Evolutionary conservation across 2,113 vertebrate genomes (phyloP).

Genomic region (Petroica traversi): DNA sequence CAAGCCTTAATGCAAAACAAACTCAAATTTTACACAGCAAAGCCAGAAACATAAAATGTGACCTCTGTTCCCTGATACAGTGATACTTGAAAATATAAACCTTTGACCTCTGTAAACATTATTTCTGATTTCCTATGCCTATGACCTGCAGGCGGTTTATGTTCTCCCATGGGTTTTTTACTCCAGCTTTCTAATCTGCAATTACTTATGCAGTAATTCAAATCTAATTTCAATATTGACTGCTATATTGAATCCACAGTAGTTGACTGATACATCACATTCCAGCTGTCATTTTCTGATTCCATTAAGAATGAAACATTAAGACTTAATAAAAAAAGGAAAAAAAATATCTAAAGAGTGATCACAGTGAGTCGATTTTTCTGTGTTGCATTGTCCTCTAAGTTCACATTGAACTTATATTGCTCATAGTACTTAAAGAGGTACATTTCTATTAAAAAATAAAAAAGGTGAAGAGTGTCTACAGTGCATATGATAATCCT

Average conservation of each 20-base stretch:
- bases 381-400: background rate
- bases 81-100: background rate
- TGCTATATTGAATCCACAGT: background rate
- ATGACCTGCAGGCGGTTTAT: background rate
- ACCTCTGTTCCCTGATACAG: background rate
- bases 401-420: background rate
- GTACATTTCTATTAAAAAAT: slow-evolving; percentile 55
- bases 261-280: background rate
- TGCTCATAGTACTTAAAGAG: slow-evolving; percentile 6
- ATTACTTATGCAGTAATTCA: background rate
- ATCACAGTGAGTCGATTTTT: background rate
- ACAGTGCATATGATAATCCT: background rate
- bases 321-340: background rate
- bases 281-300: background rate
- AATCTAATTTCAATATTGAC: slow-evolving; percentile 33
- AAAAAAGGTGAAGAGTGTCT: slow-evolving; percentile 28
- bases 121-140: background rate
- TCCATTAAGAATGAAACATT: slow-evolving; percentile 21
- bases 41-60: background rate
- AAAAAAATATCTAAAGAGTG: background rate
- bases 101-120: background rate
- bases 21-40: background rate
- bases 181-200: background rate
- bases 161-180: background rate
- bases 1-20: background rate